phyloP scores from a whole-genome alignment of 2,113 vertebrate species.

The Sceloporus undulatus region DNA sequence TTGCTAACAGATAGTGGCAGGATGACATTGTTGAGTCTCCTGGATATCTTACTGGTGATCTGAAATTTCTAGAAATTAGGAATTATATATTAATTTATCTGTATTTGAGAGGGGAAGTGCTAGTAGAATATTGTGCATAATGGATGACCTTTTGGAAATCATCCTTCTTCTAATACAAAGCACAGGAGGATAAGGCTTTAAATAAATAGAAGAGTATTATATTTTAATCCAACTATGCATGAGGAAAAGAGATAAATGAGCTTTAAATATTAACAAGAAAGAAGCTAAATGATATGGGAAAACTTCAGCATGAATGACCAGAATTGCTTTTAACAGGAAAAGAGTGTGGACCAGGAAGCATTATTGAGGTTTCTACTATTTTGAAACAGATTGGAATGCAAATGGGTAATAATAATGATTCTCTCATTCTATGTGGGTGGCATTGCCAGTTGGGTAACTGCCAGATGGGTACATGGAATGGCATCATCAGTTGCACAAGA shows the following conservation, averaged over 20 bases:
- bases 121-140: not conserved
- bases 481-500: too few relatives aligned
- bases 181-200: slow-evolving; percentile 42
- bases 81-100: not conserved
- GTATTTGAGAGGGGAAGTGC: not conserved
- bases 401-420: not conserved
- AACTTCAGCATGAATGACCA: slow-evolving; percentile 60
- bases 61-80: not conserved
- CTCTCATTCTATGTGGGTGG: not conserved
- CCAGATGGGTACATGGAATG: too few relatives aligned
- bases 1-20: not conserved
- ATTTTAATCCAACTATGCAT: slow-evolving; percentile 55
- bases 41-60: not conserved
- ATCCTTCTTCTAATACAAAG: slow-evolving; percentile 32
- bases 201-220: slow-evolving; percentile 60
- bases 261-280: slow-evolving; percentile 73
- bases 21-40: not conserved
- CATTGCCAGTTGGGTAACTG: too few relatives aligned
- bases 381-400: not conserved
- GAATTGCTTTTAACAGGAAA: slow-evolving; percentile 69
- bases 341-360: slow-evolving; percentile 43
- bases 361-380: slow-evolving; percentile 42
- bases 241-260: slow-evolving; percentile 63
- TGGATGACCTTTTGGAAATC: slow-evolving; percentile 23
- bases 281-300: slow-evolving; percentile 41